phyloP scores from a whole-genome alignment of 2,113 vertebrate genomes.

The Okapia johnstoni region DNA sequence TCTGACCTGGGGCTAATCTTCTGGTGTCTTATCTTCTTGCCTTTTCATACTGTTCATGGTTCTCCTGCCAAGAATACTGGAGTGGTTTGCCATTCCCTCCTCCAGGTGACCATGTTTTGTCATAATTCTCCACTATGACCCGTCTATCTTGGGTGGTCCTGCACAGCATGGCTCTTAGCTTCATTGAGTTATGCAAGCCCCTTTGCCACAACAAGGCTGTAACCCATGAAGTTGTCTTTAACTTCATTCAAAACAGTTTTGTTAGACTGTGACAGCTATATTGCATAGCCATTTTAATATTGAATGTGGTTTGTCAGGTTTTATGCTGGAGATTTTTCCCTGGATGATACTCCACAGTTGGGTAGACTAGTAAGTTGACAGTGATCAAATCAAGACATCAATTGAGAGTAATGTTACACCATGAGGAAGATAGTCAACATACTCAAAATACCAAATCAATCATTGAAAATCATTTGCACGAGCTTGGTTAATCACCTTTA shows the following conservation, averaged over 20 bases:
- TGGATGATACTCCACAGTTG: not conserved
- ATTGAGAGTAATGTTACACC: not conserved
- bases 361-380: not conserved
- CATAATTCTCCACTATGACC: not conserved
- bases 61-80: not conserved
- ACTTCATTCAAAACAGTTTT: not conserved
- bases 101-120: not conserved
- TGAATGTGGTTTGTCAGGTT: not conserved
- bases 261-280: not conserved
- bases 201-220: not conserved
- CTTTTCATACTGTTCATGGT: not conserved
- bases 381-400: not conserved
- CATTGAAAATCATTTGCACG: not conserved
- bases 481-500: not conserved
- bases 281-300: not conserved
- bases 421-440: not conserved
- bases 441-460: not conserved
- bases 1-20: not conserved
- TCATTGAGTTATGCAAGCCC: not conserved
- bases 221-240: not conserved
- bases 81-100: not conserved
- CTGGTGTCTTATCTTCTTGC: not conserved
- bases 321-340: not conserved
- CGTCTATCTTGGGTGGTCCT: not conserved
- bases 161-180: not conserved